phyloP scores from a whole-genome alignment of 2,113 vertebrate genomes.

The Smithornis capensis region DNA sequence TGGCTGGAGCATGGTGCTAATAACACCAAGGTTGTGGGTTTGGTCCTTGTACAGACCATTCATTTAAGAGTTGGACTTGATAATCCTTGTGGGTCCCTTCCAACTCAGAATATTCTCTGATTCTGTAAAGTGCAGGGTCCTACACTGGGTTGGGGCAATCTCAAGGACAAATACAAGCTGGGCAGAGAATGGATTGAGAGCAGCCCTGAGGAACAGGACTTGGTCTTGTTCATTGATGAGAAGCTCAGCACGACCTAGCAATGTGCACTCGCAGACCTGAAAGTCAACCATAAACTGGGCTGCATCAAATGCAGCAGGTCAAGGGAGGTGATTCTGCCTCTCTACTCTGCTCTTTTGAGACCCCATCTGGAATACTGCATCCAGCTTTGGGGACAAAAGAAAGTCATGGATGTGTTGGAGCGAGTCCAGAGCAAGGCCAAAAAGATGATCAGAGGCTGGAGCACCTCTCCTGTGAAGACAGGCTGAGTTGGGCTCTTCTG shows the following conservation, averaged over 20 bases:
- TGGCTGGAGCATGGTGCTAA: neutral
- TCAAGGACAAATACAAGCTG: neutral
- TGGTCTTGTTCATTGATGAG: neutral
- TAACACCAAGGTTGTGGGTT: neutral
- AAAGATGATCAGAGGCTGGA: fast-evolving
- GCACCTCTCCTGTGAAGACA: neutral
- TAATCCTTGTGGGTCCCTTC: neutral
- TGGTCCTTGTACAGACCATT: neutral
- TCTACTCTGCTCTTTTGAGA: neutral
- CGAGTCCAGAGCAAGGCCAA: neutral
- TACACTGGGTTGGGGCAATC: fast-evolving
- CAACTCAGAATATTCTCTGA: neutral
- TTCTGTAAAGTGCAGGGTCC: neutral
- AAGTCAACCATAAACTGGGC: neutral
- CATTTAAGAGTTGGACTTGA: neutral
- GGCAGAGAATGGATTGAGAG: neutral
- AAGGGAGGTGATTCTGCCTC: neutral
- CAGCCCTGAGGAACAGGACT: neutral
- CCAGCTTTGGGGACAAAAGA: neutral
- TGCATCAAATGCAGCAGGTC: neutral
- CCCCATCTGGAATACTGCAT: neutral
- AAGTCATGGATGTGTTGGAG: neutral
- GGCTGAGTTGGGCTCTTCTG: neutral
- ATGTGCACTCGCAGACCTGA: neutral
- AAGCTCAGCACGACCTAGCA: neutral